Evolutionary conservation across 2,888 invertebrate genomes (phyloP).

Genomic region (Drosophila robusta): DNA sequence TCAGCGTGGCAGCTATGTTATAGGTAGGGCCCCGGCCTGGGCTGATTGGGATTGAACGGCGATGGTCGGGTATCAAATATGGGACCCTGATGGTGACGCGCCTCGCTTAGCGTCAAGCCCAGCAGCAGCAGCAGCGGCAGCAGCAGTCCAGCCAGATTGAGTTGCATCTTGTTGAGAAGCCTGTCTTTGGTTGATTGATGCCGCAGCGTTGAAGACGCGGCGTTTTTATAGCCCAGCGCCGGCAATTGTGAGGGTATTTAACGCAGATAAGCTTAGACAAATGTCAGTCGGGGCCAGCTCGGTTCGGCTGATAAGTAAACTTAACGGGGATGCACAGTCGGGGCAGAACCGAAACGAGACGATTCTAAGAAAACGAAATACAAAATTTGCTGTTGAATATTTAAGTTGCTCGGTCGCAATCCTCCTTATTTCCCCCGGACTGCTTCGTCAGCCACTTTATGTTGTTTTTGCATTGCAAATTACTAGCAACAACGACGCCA

Average conservation of each 20-base stretch:
- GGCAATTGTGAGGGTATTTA: constrained; percentile 38
- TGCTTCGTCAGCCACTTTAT: constrained; percentile 39
- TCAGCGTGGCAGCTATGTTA: constrained; percentile 16
- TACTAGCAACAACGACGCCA: constrained; percentile 46
- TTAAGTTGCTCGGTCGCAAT: constrained; percentile 31
- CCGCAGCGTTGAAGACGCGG: constrained; percentile 8
- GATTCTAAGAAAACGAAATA: constrained; percentile 15
- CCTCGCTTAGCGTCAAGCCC: constrained; percentile 23
- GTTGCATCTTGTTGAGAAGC: constrained; percentile 56
- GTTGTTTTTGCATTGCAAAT: constrained; percentile 78
- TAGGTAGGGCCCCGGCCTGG: not conserved
- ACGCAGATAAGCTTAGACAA: constrained; percentile 54
- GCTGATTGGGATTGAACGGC: constrained; percentile 62
- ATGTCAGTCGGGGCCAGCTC: constrained; percentile 35
- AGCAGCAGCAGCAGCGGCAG: constrained; percentile 47
- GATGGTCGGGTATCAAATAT: constrained; percentile 41
- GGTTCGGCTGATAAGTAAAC: constrained; percentile 1
- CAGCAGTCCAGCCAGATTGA: constrained; percentile 51
- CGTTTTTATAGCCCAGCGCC: constrained; percentile 49
- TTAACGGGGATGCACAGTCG: constrained; percentile 36
- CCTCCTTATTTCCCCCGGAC: not conserved
- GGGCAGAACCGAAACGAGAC: constrained; percentile 2
- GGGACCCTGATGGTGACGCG: not conserved
- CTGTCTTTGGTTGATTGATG: constrained; percentile 59
- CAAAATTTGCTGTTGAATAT: constrained; percentile 39